Evolutionary conservation across 2,113 vertebrate species (phyloP).

Genomic region (Syrrhaptes paradoxus): DNA sequence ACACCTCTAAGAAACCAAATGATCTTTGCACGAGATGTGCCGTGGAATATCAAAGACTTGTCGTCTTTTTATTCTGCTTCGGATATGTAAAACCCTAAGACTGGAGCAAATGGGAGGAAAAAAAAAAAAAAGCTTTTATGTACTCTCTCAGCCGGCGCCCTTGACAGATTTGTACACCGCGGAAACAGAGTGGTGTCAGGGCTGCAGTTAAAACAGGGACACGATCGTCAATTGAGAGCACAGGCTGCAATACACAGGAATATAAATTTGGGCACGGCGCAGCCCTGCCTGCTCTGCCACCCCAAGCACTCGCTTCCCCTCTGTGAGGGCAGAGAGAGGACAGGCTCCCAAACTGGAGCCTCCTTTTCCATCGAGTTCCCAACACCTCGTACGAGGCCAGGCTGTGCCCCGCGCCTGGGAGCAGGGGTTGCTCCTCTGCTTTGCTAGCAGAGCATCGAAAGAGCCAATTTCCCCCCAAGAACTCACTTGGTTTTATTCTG

Average conservation of each 20-base stretch:
- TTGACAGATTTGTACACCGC: not conserved
- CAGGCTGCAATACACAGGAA: not conserved
- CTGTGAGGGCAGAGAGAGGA: accelerated
- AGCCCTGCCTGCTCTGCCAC: not conserved
- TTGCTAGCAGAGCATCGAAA: not conserved
- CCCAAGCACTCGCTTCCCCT: not conserved
- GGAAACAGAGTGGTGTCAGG: not conserved
- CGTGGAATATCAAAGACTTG: not conserved
- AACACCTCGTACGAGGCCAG: accelerated
- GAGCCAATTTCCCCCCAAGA: accelerated
- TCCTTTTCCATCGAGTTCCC: accelerated
- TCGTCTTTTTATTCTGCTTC: not conserved
- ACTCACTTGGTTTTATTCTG: not conserved
- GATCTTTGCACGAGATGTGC: not conserved
- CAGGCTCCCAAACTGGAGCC: accelerated
- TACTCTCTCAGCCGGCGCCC: not conserved
- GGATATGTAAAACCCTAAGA: not conserved
- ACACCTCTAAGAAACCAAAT: accelerated
- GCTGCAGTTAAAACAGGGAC: conserved; percentile 6
- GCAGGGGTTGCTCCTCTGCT: not conserved
- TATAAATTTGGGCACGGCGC: not conserved
- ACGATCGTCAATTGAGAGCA: not conserved
- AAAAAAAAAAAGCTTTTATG: not conserved
- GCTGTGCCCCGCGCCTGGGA: accelerated
- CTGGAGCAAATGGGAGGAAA: accelerated